Conservation (phyloP, 1,140 invertebrate species). For the Agrypnia vestita region DNA sequence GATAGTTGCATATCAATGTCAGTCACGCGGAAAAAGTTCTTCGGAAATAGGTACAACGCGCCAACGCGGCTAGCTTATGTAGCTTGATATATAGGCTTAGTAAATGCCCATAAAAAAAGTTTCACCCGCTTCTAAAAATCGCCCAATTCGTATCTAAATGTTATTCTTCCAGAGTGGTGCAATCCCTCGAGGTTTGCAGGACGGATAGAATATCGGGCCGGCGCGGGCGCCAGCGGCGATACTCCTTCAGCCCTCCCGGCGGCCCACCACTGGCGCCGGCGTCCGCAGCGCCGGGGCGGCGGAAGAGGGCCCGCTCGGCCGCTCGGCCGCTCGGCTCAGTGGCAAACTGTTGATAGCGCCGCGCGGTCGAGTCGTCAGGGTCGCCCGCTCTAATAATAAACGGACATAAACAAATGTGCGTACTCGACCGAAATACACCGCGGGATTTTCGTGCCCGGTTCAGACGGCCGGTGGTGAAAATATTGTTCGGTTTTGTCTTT, state of each 20-base stretch:
- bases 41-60: too few relatives aligned
- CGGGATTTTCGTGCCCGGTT: neutral
- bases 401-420: conserved; percentile 26
- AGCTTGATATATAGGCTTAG: too few relatives aligned
- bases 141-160: too few relatives aligned
- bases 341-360: conserved; percentile 47
- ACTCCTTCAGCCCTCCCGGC: neutral
- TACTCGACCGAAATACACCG: conserved; percentile 21
- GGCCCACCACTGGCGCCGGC: neutral
- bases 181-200: too few relatives aligned
- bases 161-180: too few relatives aligned
- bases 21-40: too few relatives aligned
- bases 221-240: too few relatives aligned
- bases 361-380: conserved; percentile 20
- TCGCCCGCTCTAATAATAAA: conserved; percentile 5
- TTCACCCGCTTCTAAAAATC: too few relatives aligned
- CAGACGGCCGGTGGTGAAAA: conserved; percentile 1
- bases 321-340: conserved; percentile 3
- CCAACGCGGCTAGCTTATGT: too few relatives aligned
- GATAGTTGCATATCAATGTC: too few relatives aligned
- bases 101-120: too few relatives aligned
- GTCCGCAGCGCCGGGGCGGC: conserved; percentile 26
- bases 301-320: neutral
- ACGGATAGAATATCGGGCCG: too few relatives aligned
- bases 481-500: conserved; percentile 21